A percentile compares a stretch with the other conserved stretches of the same genome.
phyloP scores from a whole-genome alignment of 30 jellyfish, hydroid and myxozoan species.

The Hydractinia echinata region DNA sequence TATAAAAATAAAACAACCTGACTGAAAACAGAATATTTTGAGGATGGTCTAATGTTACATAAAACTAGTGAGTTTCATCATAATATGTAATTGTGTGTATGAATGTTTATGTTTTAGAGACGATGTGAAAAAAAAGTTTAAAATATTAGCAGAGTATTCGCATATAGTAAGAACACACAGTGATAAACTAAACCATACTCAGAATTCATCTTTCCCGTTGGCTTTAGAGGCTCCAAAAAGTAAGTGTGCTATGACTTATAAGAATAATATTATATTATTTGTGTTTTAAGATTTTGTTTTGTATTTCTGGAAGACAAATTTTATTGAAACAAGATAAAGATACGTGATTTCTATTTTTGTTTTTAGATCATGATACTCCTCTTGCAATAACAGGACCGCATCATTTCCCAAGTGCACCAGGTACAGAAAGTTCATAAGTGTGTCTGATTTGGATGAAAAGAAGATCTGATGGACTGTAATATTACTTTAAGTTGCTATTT shows the following conservation, averaged over 20 bases:
- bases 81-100: background rate
- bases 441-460: no score
- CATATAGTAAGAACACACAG: background rate
- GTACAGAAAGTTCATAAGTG: slow-evolving; percentile 9
- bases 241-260: background rate
- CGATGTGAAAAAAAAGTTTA: slow-evolving; percentile 60
- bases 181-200: no score
- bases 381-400: slow-evolving; percentile 63
- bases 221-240: no score
- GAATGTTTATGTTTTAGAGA: slow-evolving; percentile 31
- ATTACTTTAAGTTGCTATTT: no score
- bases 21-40: no score
- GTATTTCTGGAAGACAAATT: background rate
- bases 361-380: slow-evolving; percentile 26
- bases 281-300: background rate
- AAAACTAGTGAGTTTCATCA: no score
- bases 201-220: no score
- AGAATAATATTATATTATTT: background rate
- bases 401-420: slow-evolving; percentile 78
- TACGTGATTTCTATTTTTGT: background rate
- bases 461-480: no score
- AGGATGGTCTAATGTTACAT: background rate
- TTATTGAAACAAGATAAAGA: no score
- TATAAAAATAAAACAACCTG: no score
- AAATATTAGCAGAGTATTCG: slow-evolving; percentile 69